phyloP scores from a whole-genome alignment of 1,140 invertebrate genomes.

The Archivesica marissinica region DNA sequence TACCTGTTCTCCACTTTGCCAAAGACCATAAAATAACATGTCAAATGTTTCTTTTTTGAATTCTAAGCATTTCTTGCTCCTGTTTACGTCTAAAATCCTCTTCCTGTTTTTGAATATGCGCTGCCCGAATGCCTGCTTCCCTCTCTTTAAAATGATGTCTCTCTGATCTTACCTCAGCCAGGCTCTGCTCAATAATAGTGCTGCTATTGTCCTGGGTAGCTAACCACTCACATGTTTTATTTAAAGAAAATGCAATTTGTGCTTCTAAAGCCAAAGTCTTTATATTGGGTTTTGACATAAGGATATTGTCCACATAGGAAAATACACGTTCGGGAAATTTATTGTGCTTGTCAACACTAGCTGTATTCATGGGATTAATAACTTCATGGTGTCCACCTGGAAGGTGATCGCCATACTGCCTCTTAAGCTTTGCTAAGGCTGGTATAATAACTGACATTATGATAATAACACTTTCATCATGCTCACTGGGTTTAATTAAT shows the following conservation, averaged over 20 bases:
- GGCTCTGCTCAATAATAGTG: too few relatives aligned
- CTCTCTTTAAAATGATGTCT: too few relatives aligned
- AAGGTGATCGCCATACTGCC: slow-evolving; percentile 7
- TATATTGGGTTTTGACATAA: slow-evolving; percentile 5
- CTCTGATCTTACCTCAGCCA: too few relatives aligned
- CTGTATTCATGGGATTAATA: slow-evolving; percentile 11
- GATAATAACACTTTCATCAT: background rate
- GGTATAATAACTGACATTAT: background rate
- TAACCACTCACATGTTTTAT: too few relatives aligned
- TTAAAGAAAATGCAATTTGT: too few relatives aligned
- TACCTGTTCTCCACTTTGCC: slow-evolving; percentile 9
- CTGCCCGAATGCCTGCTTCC: too few relatives aligned
- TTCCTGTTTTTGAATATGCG: too few relatives aligned
- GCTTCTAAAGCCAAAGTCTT: background rate
- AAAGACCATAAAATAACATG: slow-evolving; percentile 13
- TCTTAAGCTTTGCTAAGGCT: background rate
- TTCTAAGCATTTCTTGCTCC: background rate
- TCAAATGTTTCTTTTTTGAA: background rate
- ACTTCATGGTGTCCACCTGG: background rate
- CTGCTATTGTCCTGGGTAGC: too few relatives aligned
- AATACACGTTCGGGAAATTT: slow-evolving; percentile 13
- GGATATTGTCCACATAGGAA: slow-evolving; percentile 16
- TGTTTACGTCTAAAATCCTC: background rate
- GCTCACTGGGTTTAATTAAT: background rate
- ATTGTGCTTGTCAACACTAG: slow-evolving; percentile 23